A percentile compares a stretch with the other conserved stretches of the same genome.
phyloP scores from a whole-genome alignment of 2,113 vertebrate species.

The cattle (Bos taurus) region DNA sequence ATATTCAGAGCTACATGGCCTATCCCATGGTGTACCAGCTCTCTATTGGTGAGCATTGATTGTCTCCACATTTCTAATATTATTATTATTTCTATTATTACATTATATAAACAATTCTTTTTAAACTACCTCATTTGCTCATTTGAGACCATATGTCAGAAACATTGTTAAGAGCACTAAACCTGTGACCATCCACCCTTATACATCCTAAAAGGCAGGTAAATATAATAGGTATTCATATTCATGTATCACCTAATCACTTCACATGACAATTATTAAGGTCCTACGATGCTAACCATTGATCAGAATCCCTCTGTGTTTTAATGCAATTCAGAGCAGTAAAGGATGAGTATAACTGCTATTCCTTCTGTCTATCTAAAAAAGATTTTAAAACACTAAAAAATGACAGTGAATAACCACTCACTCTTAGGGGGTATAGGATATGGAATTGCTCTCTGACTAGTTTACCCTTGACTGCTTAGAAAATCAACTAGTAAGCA shows the following conservation, averaged over 20 bases:
- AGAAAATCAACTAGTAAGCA: background rate
- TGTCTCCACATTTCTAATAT: background rate
- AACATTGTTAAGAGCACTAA: background rate
- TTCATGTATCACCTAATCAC: background rate
- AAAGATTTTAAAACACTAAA: background rate
- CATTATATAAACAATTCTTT: background rate
- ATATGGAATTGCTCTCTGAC: background rate
- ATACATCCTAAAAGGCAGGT: background rate
- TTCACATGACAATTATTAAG: background rate
- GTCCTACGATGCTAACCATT: background rate
- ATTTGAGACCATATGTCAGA: background rate
- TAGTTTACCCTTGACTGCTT: background rate
- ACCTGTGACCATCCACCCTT: background rate
- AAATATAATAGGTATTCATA: background rate
- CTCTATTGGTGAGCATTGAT: background rate
- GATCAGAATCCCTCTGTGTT: background rate
- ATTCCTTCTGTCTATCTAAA: background rate
- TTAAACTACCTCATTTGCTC: background rate
- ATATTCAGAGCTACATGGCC: background rate
- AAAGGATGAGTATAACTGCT: background rate
- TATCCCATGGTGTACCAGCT: background rate
- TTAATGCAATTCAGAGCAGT: background rate
- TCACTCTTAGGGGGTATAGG: fast-evolving
- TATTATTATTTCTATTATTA: background rate
- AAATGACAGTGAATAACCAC: background rate